phyloP scores from a whole-genome alignment of 2,797 vertebrate species.

The Harpagifer antarcticus region DNA sequence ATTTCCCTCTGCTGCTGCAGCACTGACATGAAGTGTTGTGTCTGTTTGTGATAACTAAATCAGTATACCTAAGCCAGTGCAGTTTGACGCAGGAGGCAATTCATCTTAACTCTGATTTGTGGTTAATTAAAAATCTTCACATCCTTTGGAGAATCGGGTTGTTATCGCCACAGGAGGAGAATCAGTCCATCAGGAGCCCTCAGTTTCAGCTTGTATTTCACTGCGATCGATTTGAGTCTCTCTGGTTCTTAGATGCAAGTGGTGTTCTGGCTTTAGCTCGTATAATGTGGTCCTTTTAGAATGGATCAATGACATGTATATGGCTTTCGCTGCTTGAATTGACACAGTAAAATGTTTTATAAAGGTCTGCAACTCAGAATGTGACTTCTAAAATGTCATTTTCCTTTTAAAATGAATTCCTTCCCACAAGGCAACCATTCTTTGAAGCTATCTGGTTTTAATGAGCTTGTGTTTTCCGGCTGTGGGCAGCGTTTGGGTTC shows the following conservation, averaged over 20 bases:
- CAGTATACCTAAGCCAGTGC: slow-evolving; percentile 15
- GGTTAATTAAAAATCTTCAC: slow-evolving; percentile 62
- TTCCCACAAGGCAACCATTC: slow-evolving; percentile 14
- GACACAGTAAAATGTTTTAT: slow-evolving; percentile 23
- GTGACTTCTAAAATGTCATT: slow-evolving; percentile 43
- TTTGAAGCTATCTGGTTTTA: slow-evolving; percentile 52
- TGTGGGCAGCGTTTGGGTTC: slow-evolving; percentile 40
- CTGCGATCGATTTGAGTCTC: slow-evolving; percentile 10
- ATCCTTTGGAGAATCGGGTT: slow-evolving; percentile 33
- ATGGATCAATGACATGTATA: slow-evolving; percentile 33
- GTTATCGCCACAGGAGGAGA: slow-evolving; percentile 47
- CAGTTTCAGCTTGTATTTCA: slow-evolving; percentile 34
- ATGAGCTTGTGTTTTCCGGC: slow-evolving; percentile 62
- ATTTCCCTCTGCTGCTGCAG: slow-evolving; percentile 48
- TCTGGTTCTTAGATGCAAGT: slow-evolving; percentile 11
- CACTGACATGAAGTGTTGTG: slow-evolving; percentile 46
- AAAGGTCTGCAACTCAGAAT: slow-evolving; percentile 26
- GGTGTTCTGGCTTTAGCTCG: slow-evolving; percentile 10
- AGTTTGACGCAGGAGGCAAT: slow-evolving; percentile 47
- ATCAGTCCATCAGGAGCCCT: slow-evolving; percentile 30
- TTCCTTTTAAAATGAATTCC: slow-evolving; percentile 14
- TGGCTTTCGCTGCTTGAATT: slow-evolving; percentile 7
- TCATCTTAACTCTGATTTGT: slow-evolving; percentile 45
- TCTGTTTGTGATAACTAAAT: slow-evolving; percentile 55
- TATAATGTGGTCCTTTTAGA: slow-evolving; percentile 29